Base-by-base conservation (phyloP, 2,888 invertebrate genomes). In the Steromphala cineraria region DNA sequence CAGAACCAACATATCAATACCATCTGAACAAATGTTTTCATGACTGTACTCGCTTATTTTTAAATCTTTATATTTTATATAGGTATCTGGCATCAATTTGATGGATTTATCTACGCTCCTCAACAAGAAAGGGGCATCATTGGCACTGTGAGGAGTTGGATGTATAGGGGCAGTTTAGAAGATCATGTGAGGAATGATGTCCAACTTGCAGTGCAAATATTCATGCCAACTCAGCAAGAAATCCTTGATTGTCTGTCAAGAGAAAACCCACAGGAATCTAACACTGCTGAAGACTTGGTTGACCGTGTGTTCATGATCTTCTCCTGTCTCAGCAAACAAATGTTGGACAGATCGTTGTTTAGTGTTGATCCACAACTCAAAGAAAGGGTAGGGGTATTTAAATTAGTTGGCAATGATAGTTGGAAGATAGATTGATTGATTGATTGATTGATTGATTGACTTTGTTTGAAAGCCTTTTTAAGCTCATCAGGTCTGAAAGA, bases 81-180 rank as follows among this genome's bases (percentile, higher is more conserved):
- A 80, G 80, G 75, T 1, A 7, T 7, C 4, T 80, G 80, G 80
- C 75, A 80, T 19, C 55, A 75, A 52, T 80, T 36, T 80, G 80
- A 80, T 80, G 80, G 80, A 19, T 75, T 56, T 28, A 52, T 56
- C 1, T 80, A 80, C 24, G 4, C 36, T 36, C 75, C 56, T 19
- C 17, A 56, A 56, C 19, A 62, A 21, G 56, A 75, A 21, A 71
- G 40, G 31, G 67, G 75, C n/a, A 7, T 80, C 15, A 13, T 4
- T 1, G 15, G 36, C 5, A 7, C 21, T 13, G 31, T 17, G 7
- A 56, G 40, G n/a, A 17, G 52, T 19, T 17, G 40, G 4, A 28
- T 75, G 5, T 62, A 31, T 24, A 62, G 31, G 8, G 36, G 8
- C 24, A n/a, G 55, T 17, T 31, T 80, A 13, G 31, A 24, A 19